phyloP scores from a whole-genome alignment of 2,888 invertebrate species.

The Laothoe populi region DNA sequence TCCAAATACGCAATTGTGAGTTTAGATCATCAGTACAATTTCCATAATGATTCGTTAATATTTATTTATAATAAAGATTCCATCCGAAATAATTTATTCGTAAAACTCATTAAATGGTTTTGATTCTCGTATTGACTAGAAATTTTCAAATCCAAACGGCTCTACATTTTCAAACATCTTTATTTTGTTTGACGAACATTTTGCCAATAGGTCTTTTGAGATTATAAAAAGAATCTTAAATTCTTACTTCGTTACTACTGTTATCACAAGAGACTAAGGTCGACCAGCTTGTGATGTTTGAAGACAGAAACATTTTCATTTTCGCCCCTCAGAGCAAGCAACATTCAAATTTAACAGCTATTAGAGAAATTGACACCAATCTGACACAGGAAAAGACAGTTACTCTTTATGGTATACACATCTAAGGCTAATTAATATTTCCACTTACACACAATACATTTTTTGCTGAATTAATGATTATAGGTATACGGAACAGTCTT shows the following conservation, averaged over 20 bases:
- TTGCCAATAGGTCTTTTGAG: background rate
- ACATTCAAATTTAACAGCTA: constrained; percentile 61
- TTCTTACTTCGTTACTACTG: background rate
- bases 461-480: constrained; percentile 66
- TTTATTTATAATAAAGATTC: background rate
- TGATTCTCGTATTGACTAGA: background rate
- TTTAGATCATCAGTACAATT: background rate
- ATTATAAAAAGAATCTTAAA: background rate
- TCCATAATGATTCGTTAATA: background rate
- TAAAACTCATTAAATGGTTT: background rate
- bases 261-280: background rate
- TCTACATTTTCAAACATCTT: background rate
- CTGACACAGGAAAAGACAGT: constrained; percentile 61
- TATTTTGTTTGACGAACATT: background rate
- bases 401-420: constrained; percentile 58
- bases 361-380: constrained; percentile 63
- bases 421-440: constrained; percentile 67
- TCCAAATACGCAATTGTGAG: too few species aligned
- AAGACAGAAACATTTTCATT: constrained; percentile 4
- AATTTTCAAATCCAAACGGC: constrained; percentile 10
- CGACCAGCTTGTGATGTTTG: background rate
- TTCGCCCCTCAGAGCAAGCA: constrained; percentile 51
- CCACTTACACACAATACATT: constrained; percentile 64
- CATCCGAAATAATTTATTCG: background rate
- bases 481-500: constrained; percentile 89